Conservation (phyloP, 2,888 invertebrate species). For the Microctonus aethiopoides region DNA sequence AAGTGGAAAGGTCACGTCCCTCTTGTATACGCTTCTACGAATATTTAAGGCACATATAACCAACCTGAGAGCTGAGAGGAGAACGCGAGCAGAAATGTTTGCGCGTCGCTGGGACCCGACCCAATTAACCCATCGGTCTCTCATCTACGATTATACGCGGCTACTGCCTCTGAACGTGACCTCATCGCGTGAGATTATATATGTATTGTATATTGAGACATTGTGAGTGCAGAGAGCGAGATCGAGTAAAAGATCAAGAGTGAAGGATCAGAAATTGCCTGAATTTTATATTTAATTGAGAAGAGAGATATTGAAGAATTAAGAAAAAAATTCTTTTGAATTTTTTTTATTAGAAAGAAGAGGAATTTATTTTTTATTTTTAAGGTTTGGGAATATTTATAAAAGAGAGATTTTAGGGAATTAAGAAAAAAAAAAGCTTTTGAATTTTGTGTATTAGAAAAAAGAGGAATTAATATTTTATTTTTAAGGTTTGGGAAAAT, state of each 20-base stretch:
- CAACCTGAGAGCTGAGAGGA: too few relatives aligned
- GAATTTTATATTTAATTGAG: background rate
- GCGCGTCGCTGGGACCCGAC: constrained; percentile 27
- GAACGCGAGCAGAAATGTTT: constrained; percentile 23
- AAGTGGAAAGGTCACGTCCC: constrained; percentile 28
- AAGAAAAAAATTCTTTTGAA: too few relatives aligned
- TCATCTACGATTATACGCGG: constrained; percentile 32
- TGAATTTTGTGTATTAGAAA: too few relatives aligned
- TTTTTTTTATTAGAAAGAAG: too few relatives aligned
- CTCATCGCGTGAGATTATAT: background rate
- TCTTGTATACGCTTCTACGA: constrained; percentile 19
- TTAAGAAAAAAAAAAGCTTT: too few relatives aligned
- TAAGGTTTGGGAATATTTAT: too few relatives aligned
- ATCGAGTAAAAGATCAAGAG: background rate
- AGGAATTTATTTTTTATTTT: too few relatives aligned
- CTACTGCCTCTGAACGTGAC: constrained; percentile 6
- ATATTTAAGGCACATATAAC: constrained; percentile 20
- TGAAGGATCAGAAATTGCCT: background rate
- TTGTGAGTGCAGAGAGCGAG: background rate
- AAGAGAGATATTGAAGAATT: background rate
- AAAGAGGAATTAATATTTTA: too few relatives aligned
- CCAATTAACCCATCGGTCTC: constrained; percentile 33
- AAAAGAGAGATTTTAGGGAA: too few relatives aligned
- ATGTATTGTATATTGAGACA: background rate
- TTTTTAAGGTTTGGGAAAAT: too few relatives aligned